Evolutionary conservation across 1,140 invertebrate species (phyloP).

Genomic region (Aphelinus atriplicis): DNA sequence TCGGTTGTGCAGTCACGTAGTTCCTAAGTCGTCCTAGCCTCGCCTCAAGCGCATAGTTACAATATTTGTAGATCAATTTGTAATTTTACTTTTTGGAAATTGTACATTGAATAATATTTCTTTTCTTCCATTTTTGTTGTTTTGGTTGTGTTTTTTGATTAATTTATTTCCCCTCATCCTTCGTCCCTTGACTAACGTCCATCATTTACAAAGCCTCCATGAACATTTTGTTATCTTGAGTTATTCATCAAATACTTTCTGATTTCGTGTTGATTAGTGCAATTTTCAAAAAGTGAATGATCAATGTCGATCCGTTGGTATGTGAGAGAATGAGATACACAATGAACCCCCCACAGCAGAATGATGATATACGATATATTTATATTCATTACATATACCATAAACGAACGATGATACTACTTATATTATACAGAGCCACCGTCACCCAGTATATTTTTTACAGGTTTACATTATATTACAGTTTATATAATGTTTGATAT

Average conservation of each 20-base stretch:
- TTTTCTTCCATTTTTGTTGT: not conserved
- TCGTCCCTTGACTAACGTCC: no score
- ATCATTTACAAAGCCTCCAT: no score
- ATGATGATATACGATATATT: slow-evolving; percentile 66
- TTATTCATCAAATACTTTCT: no score
- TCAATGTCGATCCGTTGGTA: not conserved
- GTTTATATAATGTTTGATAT: slow-evolving; percentile 67
- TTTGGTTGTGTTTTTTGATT: no score
- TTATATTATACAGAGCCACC: slow-evolving; percentile 66
- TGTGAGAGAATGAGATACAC: slow-evolving; percentile 45
- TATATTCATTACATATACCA: slow-evolving; percentile 66
- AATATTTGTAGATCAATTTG: slow-evolving; percentile 21
- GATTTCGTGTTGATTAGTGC: not conserved
- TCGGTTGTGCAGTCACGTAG: slow-evolving; percentile 67
- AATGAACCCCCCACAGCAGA: slow-evolving; percentile 51
- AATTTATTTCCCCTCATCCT: no score
- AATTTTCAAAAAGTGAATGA: slow-evolving; percentile 21
- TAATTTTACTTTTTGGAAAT: slow-evolving; percentile 22
- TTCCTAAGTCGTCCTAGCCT: slow-evolving; percentile 67
- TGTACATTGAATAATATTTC: not conserved
- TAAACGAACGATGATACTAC: slow-evolving; percentile 65
- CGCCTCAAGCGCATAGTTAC: slow-evolving; percentile 47
- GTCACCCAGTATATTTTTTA: slow-evolving; percentile 68
- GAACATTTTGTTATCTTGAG: no score
- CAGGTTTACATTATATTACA: slow-evolving; percentile 69